Percentiles rank a stretch among this genome's conserved stretches.
Evolutionary conservation across 92 coral and sea anemone genomes (phyloP).

Genomic region (Parazoanthus darwini): DNA sequence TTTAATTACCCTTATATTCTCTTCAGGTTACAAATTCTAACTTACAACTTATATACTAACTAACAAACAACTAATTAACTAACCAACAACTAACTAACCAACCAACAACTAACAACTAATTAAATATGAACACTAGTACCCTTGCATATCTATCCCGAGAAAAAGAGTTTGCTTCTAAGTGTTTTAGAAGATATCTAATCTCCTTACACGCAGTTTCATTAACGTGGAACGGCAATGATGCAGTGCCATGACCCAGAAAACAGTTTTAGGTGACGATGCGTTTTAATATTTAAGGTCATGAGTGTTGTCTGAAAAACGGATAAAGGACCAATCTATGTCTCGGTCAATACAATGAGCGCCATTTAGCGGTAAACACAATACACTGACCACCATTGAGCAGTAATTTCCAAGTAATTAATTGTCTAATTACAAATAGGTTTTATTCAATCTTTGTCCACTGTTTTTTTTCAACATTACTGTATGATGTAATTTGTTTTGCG

Average conservation of each 20-base stretch:
- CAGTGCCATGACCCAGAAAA: not conserved
- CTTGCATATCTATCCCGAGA: no score
- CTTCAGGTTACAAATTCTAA: no score
- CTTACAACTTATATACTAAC: no score
- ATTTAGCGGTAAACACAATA: not conserved
- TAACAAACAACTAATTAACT: no score
- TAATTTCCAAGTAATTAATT: not conserved
- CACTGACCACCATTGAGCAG: not conserved
- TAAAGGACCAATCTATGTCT: not conserved
- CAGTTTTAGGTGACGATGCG: not conserved
- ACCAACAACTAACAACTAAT: no score
- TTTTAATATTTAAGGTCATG: not conserved
- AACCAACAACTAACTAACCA: no score
- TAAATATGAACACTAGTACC: no score
- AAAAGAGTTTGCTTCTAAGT: not conserved
- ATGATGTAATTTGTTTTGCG: no score
- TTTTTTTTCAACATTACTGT: no score
- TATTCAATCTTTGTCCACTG: no score
- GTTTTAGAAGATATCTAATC: not conserved
- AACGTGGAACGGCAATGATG: not conserved
- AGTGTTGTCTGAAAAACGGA: not conserved
- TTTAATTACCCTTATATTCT: no score
- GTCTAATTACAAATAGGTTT: not conserved
- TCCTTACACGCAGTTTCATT: not conserved
- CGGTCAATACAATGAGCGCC: not conserved